phyloP scores from a whole-genome alignment of 1,140 invertebrate genomes.

The Tribolium castaneum region DNA sequence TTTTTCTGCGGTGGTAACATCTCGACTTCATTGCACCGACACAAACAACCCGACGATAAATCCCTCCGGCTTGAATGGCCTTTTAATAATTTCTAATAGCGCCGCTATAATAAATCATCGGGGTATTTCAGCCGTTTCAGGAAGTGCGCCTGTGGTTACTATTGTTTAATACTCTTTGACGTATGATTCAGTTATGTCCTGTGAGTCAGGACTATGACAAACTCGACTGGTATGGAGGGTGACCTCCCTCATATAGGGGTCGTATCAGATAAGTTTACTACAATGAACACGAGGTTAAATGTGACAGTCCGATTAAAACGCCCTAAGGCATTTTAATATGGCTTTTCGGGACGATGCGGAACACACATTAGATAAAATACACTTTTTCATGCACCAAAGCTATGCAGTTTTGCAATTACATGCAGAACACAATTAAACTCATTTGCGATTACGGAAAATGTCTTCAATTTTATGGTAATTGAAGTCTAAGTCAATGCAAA shows the following conservation, averaged over 20 bases:
- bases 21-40: conserved; percentile 19
- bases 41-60: conserved; percentile 31
- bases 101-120: conserved; percentile 17
- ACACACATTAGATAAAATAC: not conserved
- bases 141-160: conserved; percentile 37
- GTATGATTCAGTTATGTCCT: conserved; percentile 42
- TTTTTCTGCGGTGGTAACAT: conserved; percentile 27
- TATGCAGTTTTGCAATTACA: not conserved
- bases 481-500: not conserved
- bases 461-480: not conserved
- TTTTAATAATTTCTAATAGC: conserved; percentile 36
- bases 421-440: not conserved
- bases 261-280: conserved; percentile 34
- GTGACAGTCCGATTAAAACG: conserved; percentile 38
- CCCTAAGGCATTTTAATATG: conserved; percentile 24
- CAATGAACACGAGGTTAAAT: conserved; percentile 28
- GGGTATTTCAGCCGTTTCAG: conserved; percentile 32
- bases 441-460: not conserved
- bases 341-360: not conserved
- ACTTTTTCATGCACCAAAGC: not conserved
- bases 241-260: conserved; percentile 31
- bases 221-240: conserved; percentile 23
- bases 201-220: conserved; percentile 37
- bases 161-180: conserved; percentile 39
- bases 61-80: conserved; percentile 30